Evolutionary conservation across 1,140 invertebrate genomes (phyloP).

Genomic region (Pseudomyrmex flavicornis): DNA sequence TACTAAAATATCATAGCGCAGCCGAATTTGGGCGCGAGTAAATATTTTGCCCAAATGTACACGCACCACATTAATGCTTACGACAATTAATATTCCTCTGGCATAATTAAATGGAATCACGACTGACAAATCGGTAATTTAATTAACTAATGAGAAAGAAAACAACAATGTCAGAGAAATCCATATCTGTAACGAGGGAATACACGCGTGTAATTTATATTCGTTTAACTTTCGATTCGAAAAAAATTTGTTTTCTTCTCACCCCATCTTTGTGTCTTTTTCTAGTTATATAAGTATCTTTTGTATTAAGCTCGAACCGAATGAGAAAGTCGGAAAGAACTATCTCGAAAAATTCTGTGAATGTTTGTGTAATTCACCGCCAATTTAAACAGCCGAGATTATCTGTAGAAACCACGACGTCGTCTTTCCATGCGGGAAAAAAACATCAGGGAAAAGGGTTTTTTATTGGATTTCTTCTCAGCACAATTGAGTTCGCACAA

Average conservation of each 20-base stretch:
- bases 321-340: not conserved
- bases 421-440: not conserved
- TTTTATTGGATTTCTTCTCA: constrained; percentile 18
- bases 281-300: no score
- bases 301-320: not conserved
- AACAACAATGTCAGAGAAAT: not conserved
- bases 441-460: not conserved
- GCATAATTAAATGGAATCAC: not conserved
- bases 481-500: constrained; percentile 55
- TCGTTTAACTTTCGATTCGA: no score
- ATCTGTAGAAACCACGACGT: constrained; percentile 13
- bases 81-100: constrained; percentile 14
- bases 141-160: constrained; percentile 18
- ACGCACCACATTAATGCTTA: not conserved
- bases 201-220: no score
- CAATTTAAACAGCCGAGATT: not conserved
- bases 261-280: no score
- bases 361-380: not conserved
- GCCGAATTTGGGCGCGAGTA: not conserved
- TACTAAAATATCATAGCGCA: not conserved
- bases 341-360: not conserved
- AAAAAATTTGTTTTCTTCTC: no score
- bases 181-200: no score
- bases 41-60: not conserved
- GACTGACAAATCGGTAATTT: not conserved